Conservation (phyloP, 2,888 invertebrate species). For the Andrena minutula region DNA sequence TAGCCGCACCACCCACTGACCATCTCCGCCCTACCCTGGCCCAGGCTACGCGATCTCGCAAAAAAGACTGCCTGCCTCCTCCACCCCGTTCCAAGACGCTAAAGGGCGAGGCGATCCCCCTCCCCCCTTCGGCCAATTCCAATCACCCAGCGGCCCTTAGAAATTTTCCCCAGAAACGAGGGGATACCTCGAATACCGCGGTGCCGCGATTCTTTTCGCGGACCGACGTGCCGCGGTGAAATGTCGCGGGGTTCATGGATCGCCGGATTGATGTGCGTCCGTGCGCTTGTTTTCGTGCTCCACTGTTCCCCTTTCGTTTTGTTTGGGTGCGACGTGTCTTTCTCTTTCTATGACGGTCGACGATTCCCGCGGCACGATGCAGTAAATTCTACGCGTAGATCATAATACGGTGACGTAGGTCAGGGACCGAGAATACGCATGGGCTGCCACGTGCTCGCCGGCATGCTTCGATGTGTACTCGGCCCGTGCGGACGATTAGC, state of each 20-base stretch:
- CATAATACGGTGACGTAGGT: conserved; percentile 77
- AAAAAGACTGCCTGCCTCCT: conserved; percentile 51
- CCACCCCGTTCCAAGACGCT: conserved; percentile 44
- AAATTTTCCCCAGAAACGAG: conserved; percentile 22
- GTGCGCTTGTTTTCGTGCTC: conserved; percentile 34
- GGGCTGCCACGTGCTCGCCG: conserved; percentile 71
- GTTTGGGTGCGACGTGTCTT: not conserved
- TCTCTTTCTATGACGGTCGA: conserved; percentile 38
- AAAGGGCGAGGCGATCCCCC: conserved; percentile 40
- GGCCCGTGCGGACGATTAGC: conserved; percentile 65
- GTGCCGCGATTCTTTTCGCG: not conserved
- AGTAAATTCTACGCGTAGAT: conserved; percentile 73
- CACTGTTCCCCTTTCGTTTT: not conserved
- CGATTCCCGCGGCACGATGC: conserved; percentile 59
- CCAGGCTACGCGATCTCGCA: conserved; percentile 63
- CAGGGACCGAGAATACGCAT: conserved; percentile 77
- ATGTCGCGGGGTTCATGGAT: not conserved
- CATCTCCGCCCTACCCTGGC: conserved; percentile 69
- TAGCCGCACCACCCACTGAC: conserved; percentile 79
- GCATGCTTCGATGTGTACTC: conserved; percentile 65
- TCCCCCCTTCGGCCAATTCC: conserved; percentile 7
- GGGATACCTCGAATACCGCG: not conserved
- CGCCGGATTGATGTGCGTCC: not conserved
- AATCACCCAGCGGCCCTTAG: conserved; percentile 2
- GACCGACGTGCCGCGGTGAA: not conserved